Evolutionary conservation across 2,113 vertebrate species (phyloP).

Genomic region (Tragelaphus imberbis): DNA sequence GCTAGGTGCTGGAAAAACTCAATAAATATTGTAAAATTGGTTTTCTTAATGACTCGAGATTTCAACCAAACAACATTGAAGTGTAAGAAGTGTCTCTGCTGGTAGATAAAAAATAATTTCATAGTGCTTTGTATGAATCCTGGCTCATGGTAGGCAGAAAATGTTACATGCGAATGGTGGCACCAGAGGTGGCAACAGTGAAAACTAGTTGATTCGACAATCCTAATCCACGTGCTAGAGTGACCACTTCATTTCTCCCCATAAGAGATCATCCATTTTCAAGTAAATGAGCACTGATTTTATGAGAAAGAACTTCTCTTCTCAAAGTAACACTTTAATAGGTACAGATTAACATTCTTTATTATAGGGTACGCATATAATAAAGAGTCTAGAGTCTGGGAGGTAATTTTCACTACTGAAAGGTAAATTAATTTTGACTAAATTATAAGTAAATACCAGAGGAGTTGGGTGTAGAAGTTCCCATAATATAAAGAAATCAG

Average conservation of each 20-base stretch:
- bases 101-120: neutral
- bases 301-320: conserved; percentile 24
- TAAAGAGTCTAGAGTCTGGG: conserved; percentile 16
- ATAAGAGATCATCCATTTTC: conserved; percentile 9
- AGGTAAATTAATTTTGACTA: conserved; percentile 34
- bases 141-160: neutral
- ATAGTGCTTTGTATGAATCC: neutral
- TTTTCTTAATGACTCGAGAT: neutral
- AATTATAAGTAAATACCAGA: conserved; percentile 41
- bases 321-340: conserved; percentile 56
- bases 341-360: conserved; percentile 45
- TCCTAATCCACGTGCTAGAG: neutral
- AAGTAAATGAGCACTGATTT: conserved; percentile 31
- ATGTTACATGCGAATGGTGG: neutral
- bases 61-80: neutral
- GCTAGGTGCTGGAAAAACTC: neutral
- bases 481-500: conserved; percentile 6
- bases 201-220: neutral
- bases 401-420: conserved; percentile 41
- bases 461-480: conserved; percentile 6
- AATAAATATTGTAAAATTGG: conserved; percentile 18
- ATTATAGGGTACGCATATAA: conserved; percentile 37
- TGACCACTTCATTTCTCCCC: neutral
- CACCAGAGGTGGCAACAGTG: neutral
- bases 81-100: neutral